Base-by-base conservation (phyloP, 1,140 invertebrate genomes). In the Diuraphis noxia region DNA sequence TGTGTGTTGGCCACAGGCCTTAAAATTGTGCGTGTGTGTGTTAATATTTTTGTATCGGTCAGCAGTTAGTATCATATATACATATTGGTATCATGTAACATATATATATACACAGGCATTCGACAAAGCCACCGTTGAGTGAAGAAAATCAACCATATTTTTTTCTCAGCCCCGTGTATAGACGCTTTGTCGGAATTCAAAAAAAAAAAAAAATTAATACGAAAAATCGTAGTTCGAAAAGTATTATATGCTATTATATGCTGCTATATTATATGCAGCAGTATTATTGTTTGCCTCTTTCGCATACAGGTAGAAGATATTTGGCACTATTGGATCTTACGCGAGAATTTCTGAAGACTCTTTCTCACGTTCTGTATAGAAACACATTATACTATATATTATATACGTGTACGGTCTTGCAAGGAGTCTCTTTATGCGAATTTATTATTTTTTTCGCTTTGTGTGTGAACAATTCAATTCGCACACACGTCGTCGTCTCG, bases 391-490 rank as follows among this genome's bases (percentile, higher is more conserved):
- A 63, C 7, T 46, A 49, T 49, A 23, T 7, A 49, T 40, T 21
- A 46, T 10, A 63, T 63, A n/a, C 19, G 30, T 72, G 19, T 72
- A 34, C 56, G 30, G 36, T 38, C 36, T n/a, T 9, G 49, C 10
- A 72, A 72, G 23, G 49, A 38, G n/a, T 88, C 49, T 63, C 2
- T 86, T 34, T 46, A 4, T 72, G 56, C 56, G n/a, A 72, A 30
- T 43, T 49, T n/a, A n/a, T n/a, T n/a, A n/a, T 17, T 52, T 49
- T 49, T 49, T 63, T 25, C 41, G 19, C 49, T 63, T 88, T 88
- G 30, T 88, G 38, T 88, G 13, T 17, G 88, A 72, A 82, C 72
- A 90, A 72, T 72, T 40, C 81, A 82, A 82, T 82, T 25, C 2
- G 38, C 21, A 10, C 23, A 40, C 81, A 3, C 17, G 40, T 41